Percentiles rank a stretch among this genome's conserved stretches.
These are phyloP conservation scores for Macrosiphum euphorbiae DNA, from an alignment of 2,888 invertebrate genomes.

Conservation along the genomic window DNA sequence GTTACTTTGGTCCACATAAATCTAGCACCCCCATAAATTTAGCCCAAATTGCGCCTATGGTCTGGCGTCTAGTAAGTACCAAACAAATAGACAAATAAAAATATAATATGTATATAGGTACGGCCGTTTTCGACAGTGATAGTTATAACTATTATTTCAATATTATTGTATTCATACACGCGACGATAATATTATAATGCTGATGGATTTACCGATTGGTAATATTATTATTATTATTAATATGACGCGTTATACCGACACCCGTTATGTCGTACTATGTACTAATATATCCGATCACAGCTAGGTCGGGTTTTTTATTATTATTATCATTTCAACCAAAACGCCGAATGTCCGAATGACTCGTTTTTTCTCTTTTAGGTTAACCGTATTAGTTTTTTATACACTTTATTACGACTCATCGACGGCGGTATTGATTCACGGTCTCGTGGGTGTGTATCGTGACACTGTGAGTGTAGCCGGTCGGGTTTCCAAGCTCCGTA, in stretches of 20 bases:
- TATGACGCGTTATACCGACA: neutral
- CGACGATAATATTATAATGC: neutral
- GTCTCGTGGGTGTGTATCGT: neutral
- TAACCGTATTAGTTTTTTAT: neutral
- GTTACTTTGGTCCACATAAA: no score
- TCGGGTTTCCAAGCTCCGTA: neutral
- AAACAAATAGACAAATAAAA: no score
- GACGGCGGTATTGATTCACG: neutral
- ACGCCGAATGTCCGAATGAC: neutral
- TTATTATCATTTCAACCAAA: neutral
- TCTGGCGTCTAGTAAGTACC: no score
- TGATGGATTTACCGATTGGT: neutral
- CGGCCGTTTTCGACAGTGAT: neutral
- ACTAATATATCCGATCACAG: neutral
- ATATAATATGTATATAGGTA: no score
- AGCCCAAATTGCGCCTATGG: no score
- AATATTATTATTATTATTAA: neutral
- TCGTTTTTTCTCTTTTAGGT: neutral
- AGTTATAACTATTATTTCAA: neutral
- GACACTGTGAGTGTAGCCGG: neutral
- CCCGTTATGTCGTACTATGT: neutral
- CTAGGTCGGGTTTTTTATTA: neutral
- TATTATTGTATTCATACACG: neutral
- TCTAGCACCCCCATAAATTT: no score
- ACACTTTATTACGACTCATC: neutral